Conservation (phyloP, 2,888 invertebrate species). For the Drosophila anomelani region DNA sequence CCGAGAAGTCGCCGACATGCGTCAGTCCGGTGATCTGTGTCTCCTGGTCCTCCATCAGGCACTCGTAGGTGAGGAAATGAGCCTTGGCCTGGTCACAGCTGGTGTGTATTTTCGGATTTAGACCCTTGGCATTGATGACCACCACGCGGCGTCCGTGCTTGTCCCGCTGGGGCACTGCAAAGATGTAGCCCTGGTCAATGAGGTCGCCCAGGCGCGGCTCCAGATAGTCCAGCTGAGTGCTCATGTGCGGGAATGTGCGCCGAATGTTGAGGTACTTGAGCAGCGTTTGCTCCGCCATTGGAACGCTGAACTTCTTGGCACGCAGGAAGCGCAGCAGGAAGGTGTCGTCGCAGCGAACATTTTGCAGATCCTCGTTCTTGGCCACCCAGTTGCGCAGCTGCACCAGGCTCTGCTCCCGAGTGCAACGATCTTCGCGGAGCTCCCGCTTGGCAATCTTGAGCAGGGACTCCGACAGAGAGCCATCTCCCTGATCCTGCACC, state of each 20-base stretch:
- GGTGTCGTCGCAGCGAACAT: constrained; percentile 89
- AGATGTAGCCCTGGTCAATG: constrained; percentile 90
- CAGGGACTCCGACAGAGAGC: constrained; percentile 67
- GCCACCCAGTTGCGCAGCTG: constrained; percentile 90
- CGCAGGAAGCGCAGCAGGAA: constrained; percentile 91
- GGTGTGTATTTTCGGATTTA: constrained; percentile 88
- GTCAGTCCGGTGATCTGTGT: constrained; percentile 91
- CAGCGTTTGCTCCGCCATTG: constrained; percentile 91
- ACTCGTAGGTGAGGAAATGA: constrained; percentile 90
- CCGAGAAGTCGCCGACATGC: constrained; percentile 89
- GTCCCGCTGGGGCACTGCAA: constrained; percentile 91
- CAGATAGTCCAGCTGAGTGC: constrained; percentile 88
- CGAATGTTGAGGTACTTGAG: constrained; percentile 91
- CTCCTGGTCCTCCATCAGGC: constrained; percentile 90
- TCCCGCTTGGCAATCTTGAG: constrained; percentile 87
- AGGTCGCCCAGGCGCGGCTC: constrained; percentile 88
- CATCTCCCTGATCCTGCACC: constrained; percentile 47
- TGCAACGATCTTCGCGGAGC: constrained; percentile 89
- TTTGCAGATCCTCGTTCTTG: constrained; percentile 89
- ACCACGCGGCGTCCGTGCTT: constrained; percentile 90
- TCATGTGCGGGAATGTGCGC: constrained; percentile 88
- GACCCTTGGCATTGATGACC: constrained; percentile 87
- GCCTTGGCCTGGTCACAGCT: constrained; percentile 90
- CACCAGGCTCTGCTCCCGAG: constrained; percentile 87
- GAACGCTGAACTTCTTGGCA: constrained; percentile 91